Evolutionary conservation across 2,797 vertebrate species (phyloP).

Genomic region (Brachyrhaphis roseni): DNA sequence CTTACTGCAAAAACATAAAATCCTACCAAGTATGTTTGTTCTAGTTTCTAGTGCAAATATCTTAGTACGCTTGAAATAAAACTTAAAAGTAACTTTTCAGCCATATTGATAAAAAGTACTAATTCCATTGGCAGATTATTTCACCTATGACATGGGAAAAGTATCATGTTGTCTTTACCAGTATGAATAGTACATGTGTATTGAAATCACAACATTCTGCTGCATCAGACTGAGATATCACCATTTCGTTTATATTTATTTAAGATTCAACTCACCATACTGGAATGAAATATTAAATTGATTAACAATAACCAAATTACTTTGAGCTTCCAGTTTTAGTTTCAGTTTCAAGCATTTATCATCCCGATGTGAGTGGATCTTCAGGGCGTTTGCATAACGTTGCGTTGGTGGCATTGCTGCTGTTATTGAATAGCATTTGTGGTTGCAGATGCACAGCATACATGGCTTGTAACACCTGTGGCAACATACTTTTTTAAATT

Average conservation of each 20-base stretch:
- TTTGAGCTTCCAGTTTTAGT: neutral
- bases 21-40: no score
- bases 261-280: neutral
- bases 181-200: neutral
- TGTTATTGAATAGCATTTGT: neutral
- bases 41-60: no score
- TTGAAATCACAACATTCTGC: neutral
- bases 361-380: neutral
- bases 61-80: no score
- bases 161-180: neutral
- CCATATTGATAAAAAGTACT: no score
- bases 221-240: neutral
- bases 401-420: neutral
- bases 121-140: no score
- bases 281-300: neutral
- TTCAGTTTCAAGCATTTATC: neutral
- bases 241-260: neutral
- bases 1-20: no score
- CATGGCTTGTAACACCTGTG: neutral
- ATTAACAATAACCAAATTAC: neutral
- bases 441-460: neutral
- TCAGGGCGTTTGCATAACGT: neutral
- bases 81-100: no score
- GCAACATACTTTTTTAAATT: neutral
- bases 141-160: no score